Base-by-base conservation (phyloP, 1,140 invertebrate species). In the Condylostylus longicornis region DNA sequence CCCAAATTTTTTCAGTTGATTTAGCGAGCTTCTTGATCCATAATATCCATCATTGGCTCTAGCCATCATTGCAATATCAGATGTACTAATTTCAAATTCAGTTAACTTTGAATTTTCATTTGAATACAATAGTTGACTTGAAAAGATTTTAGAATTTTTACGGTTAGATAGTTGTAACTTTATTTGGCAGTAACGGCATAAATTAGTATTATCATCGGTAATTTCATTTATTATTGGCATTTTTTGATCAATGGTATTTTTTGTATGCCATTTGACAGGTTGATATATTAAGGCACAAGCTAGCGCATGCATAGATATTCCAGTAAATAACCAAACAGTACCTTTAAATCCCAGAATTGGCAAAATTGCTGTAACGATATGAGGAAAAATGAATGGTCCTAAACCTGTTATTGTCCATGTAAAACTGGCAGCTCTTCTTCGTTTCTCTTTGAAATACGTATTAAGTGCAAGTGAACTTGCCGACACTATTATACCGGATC, bases 71-170 rank as follows among this genome's bases (percentile, higher is more conserved):
- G 72, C 71, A 5, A 70, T 64, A 37, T 68, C 72, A 4, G 72
- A 68, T 42, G 71, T 71, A 13, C 68, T 70, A 25, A 78, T 74
- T 62, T 77, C 75, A 49, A 74, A 73, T 29, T 72, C 72, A 9
- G 66, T 58, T 20, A 65, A 64, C 15, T 67, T 53, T 13, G 65
- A 64, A 44, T 76, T 68, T 46, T 77, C 72, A 44, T 75, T 70
- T 48, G 75, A 75, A 44, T 71, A 72, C 18, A 77, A 58, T 53
- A 75, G 76, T 48, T 77, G 74, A 53, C 74, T 76, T 37, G 70
- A 70, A 47, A 74, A 69, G 20, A 70, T 55, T 38, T 61, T 63
- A 4, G 63, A 48, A 39, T 59, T 61, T 41, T 65, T 48, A 1
- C 47, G 51, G 6, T 55, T 54, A 12, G 10, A 12, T 4, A 42